Conservation (phyloP, 2,113 vertebrate genomes). For the Glaucidium brasilianum region DNA sequence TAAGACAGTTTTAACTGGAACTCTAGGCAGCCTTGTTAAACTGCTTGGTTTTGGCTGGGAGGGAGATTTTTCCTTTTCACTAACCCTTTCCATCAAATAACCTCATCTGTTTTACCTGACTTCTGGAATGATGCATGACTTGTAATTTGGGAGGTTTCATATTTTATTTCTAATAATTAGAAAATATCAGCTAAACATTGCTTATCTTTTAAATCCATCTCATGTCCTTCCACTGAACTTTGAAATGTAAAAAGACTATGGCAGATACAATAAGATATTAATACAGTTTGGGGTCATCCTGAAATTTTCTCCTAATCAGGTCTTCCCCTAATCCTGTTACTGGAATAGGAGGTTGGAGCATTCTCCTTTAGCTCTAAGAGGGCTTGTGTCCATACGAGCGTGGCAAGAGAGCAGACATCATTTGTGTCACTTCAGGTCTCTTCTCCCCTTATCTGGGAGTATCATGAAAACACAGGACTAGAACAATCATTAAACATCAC, state of each 20-base stretch:
- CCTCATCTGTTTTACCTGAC: background rate
- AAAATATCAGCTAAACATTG: background rate
- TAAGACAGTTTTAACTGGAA: background rate
- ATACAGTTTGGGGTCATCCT: background rate
- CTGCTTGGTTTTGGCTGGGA: background rate
- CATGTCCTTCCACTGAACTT: background rate
- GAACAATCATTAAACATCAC: background rate
- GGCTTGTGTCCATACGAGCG: rapidly evolving
- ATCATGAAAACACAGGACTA: background rate
- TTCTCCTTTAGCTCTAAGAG: background rate
- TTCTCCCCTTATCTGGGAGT: background rate
- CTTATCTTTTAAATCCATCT: background rate
- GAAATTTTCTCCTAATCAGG: background rate
- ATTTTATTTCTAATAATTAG: background rate
- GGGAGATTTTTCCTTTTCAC: background rate
- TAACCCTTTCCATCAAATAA: background rate
- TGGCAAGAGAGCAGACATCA: background rate
- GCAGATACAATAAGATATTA: background rate
- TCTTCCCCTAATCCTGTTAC: background rate
- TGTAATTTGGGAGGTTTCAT: background rate
- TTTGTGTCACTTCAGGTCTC: background rate
- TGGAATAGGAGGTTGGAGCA: background rate
- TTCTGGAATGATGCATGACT: background rate
- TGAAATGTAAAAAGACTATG: background rate
- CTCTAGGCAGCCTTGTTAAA: background rate